A percentile compares a stretch with the other conserved stretches of the same genome.
phyloP scores from a whole-genome alignment of 1,140 invertebrate species.

The Drosophila navojoa region DNA sequence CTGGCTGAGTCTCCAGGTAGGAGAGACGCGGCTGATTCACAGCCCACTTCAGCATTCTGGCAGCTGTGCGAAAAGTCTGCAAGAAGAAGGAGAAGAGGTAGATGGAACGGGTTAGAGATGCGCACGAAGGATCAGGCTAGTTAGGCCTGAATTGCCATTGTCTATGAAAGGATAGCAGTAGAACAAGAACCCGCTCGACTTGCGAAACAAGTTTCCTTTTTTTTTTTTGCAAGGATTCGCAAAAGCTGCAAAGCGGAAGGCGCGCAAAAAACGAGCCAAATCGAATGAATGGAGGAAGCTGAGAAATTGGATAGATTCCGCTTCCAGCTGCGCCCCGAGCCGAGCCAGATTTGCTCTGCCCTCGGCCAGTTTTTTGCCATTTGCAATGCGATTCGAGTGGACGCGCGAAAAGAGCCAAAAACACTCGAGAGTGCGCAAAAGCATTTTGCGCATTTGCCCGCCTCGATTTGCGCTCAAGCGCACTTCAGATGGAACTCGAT shows the following conservation, averaged over 20 bases:
- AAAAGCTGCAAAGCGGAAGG: conserved; percentile 23
- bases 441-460: conserved; percentile 53
- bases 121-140: conserved; percentile 21
- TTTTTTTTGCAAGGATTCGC: conserved; percentile 62
- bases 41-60: conserved; percentile 82
- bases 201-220: conserved; percentile 40
- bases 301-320: not conserved
- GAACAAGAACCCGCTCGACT: conserved; percentile 33
- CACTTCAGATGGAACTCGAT: conserved; percentile 18
- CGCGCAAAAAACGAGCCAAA: conserved; percentile 1
- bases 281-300: not conserved
- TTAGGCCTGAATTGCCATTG: conserved; percentile 20
- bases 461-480: conserved; percentile 62
- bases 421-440: conserved; percentile 29
- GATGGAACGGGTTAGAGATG: conserved; percentile 13
- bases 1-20: conserved; percentile 51
- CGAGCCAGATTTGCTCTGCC: not conserved
- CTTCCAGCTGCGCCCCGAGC: conserved; percentile 3
- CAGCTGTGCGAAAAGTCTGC: conserved; percentile 45
- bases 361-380: conserved; percentile 4
- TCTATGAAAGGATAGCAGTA: conserved; percentile 7
- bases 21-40: conserved; percentile 75
- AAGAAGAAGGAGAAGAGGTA: conserved; percentile 27
- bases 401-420: not conserved
- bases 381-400: conserved; percentile 13